Base-by-base conservation (phyloP, 2,888 invertebrate genomes). In the Hybos culiciformis region DNA sequence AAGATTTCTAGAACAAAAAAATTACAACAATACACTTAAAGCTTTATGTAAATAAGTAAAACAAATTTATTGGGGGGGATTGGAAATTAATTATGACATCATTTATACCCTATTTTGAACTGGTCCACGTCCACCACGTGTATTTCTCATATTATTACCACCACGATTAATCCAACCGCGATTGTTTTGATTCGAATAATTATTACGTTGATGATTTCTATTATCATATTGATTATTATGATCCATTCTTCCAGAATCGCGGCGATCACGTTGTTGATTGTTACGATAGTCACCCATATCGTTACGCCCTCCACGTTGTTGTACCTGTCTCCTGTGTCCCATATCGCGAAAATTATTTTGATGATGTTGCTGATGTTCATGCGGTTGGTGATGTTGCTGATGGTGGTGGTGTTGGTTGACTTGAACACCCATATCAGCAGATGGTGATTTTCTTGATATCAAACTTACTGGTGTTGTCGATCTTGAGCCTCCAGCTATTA, bases 371-470 rank as follows among this genome's bases (percentile, higher is more conserved):
- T 57, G 57, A 50, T 56, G 54, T 42, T 61, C 60, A 54, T 57
- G 58, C 48, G 61, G 58, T 68, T 69, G 53, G 48, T 47, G 52
- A 37, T 52, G 49, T 44, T 42, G 46, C 40, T 52, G 53, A 45
- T 49, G 52, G 40, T 53, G 54, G 50, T 51, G 51, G 51, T 55
- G 57, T 50, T 58, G 57, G 51, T 56, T 56, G 29, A 72, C 82
- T 69, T 88, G 88, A 37, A 82, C 80, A 49, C 83, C 80, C 67
- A 88, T 84, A 63, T 92, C 91, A 52, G 79, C 77, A 3, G 87
- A 85, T 41, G 88, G 86, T 53, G 88, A 88, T 66, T 85, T 87
- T 56, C 86, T 75, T 50, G 78, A 78, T 29, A 73, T 69, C 29
- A 77, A 70, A 47, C 82, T 79, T 6, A 81, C 81, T 9, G 88